Evolutionary conservation across 2,888 invertebrate species (phyloP).

Genomic region (Tachina grossa): DNA sequence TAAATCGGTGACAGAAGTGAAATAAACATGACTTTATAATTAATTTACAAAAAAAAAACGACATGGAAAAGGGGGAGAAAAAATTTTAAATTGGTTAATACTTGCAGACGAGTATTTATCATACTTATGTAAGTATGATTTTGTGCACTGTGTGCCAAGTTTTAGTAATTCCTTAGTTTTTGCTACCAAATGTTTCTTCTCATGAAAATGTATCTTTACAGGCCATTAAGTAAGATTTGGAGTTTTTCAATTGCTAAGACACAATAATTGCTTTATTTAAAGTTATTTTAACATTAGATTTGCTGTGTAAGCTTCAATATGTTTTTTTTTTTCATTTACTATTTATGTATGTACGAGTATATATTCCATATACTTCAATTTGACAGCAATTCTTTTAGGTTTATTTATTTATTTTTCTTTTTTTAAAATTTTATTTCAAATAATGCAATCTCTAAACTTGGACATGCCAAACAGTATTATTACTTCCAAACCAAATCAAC

Average conservation of each 20-base stretch:
- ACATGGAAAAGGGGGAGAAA: not conserved
- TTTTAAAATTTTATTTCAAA: not conserved
- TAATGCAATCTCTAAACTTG: conserved; percentile 19
- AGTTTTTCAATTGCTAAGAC: no score
- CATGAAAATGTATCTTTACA: no score
- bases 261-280: no score
- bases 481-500: conserved; percentile 17
- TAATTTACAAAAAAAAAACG: conserved; percentile 15
- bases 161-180: no score
- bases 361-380: not conserved
- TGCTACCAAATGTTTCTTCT: no score
- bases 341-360: not conserved
- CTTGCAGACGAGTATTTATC: no score
- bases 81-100: not conserved
- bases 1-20: conserved; percentile 29
- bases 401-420: conserved; percentile 17
- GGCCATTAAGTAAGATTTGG: no score
- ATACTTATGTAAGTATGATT: no score
- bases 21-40: conserved; percentile 38
- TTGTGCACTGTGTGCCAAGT: no score
- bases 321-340: not conserved
- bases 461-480: conserved; percentile 38
- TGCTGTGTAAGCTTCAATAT: no score
- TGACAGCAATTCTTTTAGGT: no score
- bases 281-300: no score